phyloP scores from a whole-genome alignment of 2,113 vertebrate species.

The Pionites leucogaster region DNA sequence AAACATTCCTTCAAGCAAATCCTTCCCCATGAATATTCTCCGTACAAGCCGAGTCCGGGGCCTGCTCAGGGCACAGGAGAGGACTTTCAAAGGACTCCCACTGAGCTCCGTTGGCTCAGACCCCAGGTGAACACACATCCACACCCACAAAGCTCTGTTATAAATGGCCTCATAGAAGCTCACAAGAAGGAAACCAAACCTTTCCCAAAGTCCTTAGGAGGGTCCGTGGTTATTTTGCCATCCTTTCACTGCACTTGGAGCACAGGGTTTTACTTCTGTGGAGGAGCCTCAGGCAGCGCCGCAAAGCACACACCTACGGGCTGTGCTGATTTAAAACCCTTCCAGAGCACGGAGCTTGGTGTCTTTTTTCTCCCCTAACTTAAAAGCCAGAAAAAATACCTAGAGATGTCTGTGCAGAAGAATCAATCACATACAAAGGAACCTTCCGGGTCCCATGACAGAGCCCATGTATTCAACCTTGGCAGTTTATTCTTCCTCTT shows the following conservation, averaged over 20 bases:
- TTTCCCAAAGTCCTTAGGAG: neutral
- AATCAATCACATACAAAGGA: conserved; percentile 18
- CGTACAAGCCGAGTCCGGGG: neutral
- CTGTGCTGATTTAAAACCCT: neutral
- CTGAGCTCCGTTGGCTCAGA: conserved; percentile 6
- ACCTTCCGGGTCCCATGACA: conserved; percentile 10
- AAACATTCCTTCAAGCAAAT: neutral
- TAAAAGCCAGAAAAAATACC: conserved; percentile 16
- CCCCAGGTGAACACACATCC: neutral
- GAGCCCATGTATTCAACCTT: neutral
- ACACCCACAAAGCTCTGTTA: neutral
- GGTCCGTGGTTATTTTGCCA: accelerated
- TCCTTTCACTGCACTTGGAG: neutral
- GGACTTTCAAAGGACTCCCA: conserved; percentile 35
- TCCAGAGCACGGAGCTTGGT: neutral
- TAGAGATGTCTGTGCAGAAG: neutral
- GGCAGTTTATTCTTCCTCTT: conserved; percentile 26
- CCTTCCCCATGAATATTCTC: neutral
- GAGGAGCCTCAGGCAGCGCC: neutral
- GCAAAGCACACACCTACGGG: neutral
- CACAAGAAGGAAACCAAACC: neutral
- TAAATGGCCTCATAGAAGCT: neutral
- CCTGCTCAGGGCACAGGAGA: conserved; percentile 7
- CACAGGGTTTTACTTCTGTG: neutral
- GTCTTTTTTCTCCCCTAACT: neutral